Evolutionary conservation across 2,888 invertebrate species (phyloP).

Genomic region (Drosophila hawaiiensis): DNA sequence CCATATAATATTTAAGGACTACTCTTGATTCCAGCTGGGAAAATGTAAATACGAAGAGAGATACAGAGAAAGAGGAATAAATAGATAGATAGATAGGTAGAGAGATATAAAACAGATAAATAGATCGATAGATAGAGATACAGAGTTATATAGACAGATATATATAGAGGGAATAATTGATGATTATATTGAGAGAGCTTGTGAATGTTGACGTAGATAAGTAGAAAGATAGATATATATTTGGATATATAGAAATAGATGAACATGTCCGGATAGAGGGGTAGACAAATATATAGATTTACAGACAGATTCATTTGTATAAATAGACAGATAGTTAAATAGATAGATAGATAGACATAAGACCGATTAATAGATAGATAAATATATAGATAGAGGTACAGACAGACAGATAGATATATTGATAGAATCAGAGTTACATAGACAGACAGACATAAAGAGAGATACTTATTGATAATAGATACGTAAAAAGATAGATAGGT

Average conservation of each 20-base stretch:
- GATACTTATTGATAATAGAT: neutral
- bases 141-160: neutral
- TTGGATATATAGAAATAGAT: no score
- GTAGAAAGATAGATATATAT: neutral
- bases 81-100: neutral
- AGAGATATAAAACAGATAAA: neutral
- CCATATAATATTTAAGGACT: neutral
- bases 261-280: no score
- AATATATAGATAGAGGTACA: neutral
- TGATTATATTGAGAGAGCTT: no score
- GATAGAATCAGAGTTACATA: neutral
- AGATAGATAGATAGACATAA: neutral
- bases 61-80: neutral
- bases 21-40: neutral
- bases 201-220: neutral
- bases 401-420: neutral
- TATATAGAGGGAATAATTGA: neutral
- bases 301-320: neutral
- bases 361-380: neutral
- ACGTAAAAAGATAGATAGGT: neutral
- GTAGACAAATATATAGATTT: no score
- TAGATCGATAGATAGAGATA: neutral
- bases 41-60: neutral
- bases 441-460: no score
- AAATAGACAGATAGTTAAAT: neutral